A percentile compares a stretch with the other conserved stretches of the same genome.
These are phyloP conservation scores for Penaeus monodon DNA, from an alignment of 2,888 invertebrate genomes.

Conservation along the genomic window DNA sequence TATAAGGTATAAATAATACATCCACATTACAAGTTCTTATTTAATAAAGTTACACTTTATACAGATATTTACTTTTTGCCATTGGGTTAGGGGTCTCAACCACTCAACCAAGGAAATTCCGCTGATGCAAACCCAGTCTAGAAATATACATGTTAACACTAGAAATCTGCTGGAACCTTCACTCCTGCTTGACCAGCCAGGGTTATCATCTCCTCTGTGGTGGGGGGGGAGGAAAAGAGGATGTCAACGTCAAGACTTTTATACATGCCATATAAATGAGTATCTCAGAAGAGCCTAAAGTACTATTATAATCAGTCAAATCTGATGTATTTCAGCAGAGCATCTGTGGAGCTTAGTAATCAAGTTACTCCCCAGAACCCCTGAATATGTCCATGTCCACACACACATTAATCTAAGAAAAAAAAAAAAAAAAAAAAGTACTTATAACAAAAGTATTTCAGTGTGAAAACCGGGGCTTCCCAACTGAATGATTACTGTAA, in stretches of 20 bases:
- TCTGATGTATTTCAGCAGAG: too few species aligned
- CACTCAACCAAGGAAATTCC: not conserved
- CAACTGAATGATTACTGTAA: too few species aligned
- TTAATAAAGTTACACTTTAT: constrained; percentile 45
- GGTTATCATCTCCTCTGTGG: constrained; percentile 68
- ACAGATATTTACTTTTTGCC: constrained; percentile 21
- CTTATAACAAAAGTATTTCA: too few species aligned
- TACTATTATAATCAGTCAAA: too few species aligned
- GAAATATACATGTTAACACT: not conserved
- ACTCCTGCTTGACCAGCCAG: constrained; percentile 68
- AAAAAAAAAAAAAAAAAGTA: too few species aligned
- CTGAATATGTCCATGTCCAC: too few species aligned
- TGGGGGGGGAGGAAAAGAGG: constrained; percentile 50
- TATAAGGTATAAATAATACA: not conserved
- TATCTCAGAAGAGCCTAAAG: too few species aligned
- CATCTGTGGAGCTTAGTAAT: too few species aligned
- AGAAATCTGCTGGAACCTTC: constrained; percentile 67
- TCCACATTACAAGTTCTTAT: not conserved
- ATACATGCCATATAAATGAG: too few species aligned
- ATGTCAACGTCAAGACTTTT: not conserved
- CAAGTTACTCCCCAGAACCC: too few species aligned
- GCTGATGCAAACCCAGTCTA: not conserved
- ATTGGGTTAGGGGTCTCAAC: constrained; percentile 25
- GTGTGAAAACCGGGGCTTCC: too few species aligned
- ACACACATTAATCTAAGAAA: too few species aligned